Evolutionary conservation across 2,113 vertebrate species (phyloP).

Genomic region (Narcine bancroftii): DNA sequence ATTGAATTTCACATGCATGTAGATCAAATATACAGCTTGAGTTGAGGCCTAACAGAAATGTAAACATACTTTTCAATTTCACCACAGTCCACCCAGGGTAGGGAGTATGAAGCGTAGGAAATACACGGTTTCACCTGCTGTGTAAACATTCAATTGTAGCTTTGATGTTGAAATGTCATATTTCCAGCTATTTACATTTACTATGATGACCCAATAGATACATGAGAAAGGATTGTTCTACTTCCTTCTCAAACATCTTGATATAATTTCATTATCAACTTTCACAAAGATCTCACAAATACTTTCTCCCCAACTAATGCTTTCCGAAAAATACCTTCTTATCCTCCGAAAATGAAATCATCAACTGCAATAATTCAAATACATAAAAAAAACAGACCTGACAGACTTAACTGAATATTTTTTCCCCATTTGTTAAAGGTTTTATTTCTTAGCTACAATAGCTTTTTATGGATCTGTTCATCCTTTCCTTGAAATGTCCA

Average conservation of each 20-base stretch:
- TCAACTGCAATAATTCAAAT: not conserved
- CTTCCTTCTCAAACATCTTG: not conserved
- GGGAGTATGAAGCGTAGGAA: not conserved
- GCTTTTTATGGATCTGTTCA: not conserved
- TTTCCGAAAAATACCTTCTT: not conserved
- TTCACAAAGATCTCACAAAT: not conserved
- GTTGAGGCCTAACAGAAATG: not conserved
- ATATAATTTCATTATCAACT: not conserved
- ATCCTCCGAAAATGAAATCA: not conserved
- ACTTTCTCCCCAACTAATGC: not conserved
- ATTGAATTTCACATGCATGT: not conserved
- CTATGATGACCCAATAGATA: not conserved
- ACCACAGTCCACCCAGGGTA: not conserved
- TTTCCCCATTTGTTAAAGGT: not conserved
- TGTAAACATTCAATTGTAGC: not conserved
- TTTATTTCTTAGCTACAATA: not conserved
- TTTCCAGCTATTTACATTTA: not conserved
- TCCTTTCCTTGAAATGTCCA: not conserved
- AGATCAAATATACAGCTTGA: not conserved
- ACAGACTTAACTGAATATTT: no score
- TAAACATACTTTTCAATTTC: not conserved
- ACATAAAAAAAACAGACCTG: not conserved
- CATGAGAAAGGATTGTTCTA: not conserved
- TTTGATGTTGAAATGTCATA: not conserved
- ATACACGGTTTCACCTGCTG: no score